Conservation (phyloP, 2,888 invertebrate genomes). For the Hecatera dysodea region DNA sequence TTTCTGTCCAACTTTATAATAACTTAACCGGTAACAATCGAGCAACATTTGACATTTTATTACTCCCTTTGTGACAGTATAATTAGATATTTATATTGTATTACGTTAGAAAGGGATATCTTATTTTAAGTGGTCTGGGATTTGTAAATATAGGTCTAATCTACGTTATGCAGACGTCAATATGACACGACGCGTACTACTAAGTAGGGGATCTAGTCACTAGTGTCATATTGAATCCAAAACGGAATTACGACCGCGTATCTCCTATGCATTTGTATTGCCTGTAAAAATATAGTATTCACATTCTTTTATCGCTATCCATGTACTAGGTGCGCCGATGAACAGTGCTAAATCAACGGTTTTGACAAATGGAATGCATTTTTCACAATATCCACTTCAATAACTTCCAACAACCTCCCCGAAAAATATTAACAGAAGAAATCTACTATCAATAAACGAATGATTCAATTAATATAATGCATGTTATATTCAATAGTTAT, state of each 20-base stretch:
- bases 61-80: slow-evolving; percentile 88
- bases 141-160: slow-evolving; percentile 76
- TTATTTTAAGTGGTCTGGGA: slow-evolving; percentile 80
- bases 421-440: slow-evolving; percentile 81
- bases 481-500: slow-evolving; percentile 68
- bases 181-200: slow-evolving; percentile 51
- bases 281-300: slow-evolving; percentile 84
- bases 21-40: slow-evolving; percentile 89
- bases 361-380: slow-evolving; percentile 89
- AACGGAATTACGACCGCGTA: slow-evolving; percentile 71
- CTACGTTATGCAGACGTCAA: slow-evolving; percentile 64
- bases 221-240: slow-evolving; percentile 66
- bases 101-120: slow-evolving; percentile 78
- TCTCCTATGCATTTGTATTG: slow-evolving; percentile 77
- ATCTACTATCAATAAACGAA: slow-evolving; percentile 66
- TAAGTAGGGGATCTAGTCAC: slow-evolving; percentile 35
- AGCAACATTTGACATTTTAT: slow-evolving; percentile 85
- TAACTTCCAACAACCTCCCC: slow-evolving; percentile 80
- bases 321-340: slow-evolving; percentile 84
- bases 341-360: slow-evolving; percentile 86
- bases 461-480: slow-evolving; percentile 75
- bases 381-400: slow-evolving; percentile 85
- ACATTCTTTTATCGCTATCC: slow-evolving; percentile 78
- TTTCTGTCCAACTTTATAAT: slow-evolving; percentile 85
- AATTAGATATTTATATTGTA: slow-evolving; percentile 77